Percentiles rank a stretch among this genome's conserved stretches.
Evolutionary conservation across 2,113 vertebrate genomes (phyloP).

Genomic region (Indri indri): DNA sequence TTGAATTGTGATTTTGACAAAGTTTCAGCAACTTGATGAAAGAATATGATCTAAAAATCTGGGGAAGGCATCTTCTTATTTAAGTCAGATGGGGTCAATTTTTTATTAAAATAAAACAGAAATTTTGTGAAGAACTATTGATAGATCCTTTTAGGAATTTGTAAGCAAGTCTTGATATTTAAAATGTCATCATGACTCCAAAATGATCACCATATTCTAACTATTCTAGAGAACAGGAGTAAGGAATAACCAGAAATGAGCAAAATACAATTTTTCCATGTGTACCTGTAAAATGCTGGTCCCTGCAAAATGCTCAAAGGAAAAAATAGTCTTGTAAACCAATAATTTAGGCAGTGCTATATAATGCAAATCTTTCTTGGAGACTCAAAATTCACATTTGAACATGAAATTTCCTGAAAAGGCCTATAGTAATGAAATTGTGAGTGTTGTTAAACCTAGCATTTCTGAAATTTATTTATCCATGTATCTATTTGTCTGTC

Average conservation of each 20-base stretch:
- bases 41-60: background rate
- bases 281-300: background rate
- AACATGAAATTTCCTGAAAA: background rate
- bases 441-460: background rate
- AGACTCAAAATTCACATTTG: background rate
- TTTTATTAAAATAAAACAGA: background rate
- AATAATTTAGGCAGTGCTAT: background rate
- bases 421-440: background rate
- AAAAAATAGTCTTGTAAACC: background rate
- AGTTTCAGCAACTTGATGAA: background rate
- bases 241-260: background rate
- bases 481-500: background rate
- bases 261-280: background rate
- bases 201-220: background rate
- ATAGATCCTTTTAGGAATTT: background rate
- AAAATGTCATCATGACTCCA: background rate
- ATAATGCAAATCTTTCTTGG: background rate
- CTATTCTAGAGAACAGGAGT: background rate
- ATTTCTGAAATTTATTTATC: background rate
- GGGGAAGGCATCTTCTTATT: background rate
- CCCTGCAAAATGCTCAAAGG: background rate
- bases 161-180: background rate
- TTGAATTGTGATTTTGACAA: background rate
- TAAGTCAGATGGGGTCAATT: background rate
- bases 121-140: background rate